Base-by-base conservation (phyloP, 2,797 vertebrate genomes). In the Gymnoscopelus microlampas region DNA sequence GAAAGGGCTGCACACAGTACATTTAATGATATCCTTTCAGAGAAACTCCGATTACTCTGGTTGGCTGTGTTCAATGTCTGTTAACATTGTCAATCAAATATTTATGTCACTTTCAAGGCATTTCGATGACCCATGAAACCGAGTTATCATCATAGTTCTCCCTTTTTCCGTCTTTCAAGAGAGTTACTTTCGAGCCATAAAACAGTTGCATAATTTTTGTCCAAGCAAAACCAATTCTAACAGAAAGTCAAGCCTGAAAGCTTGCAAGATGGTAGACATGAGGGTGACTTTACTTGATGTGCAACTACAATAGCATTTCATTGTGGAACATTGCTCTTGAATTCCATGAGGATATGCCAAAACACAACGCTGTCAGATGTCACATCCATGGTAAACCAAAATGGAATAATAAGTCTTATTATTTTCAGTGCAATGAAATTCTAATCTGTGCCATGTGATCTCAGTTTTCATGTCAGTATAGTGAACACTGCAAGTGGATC, bases 341-440 rank as follows among this genome's bases (percentile, higher is more conserved):
- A 58, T 65, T 23, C 19, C 39, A 24, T 12, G 15, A 26, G 68
- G 35, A 60, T 50, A 32, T 57, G 68, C 68, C 68, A 71, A 65
- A 65, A 60, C 23, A 56, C 19, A 71, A 50, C 63, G n/a, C 66
- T 44, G 49, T 68, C 64, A 9, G 51, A 74, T 29, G 4, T 63
- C 66, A 47, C 60, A 5, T 10, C 57, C 35, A 23, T n/a, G 14
- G 47, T 64, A 13, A 59, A 57, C 55, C 29, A 12, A 53, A 60
- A 15, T 14, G 11, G 61, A n/a, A 13, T 53, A 44, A 44, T 54
- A 47, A 12, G 35, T 53, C 65, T 53, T 59, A 23, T 60, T 79
- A 7, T 57, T 73, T 72, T 83, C 71, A 78, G 76, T 78, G 79
- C 83, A 80, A 76, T 81, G 76, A 81, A 73, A 53, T 83, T 82